Conservation (phyloP, 2,797 vertebrate species). For the Calcarius lapponicus region DNA sequence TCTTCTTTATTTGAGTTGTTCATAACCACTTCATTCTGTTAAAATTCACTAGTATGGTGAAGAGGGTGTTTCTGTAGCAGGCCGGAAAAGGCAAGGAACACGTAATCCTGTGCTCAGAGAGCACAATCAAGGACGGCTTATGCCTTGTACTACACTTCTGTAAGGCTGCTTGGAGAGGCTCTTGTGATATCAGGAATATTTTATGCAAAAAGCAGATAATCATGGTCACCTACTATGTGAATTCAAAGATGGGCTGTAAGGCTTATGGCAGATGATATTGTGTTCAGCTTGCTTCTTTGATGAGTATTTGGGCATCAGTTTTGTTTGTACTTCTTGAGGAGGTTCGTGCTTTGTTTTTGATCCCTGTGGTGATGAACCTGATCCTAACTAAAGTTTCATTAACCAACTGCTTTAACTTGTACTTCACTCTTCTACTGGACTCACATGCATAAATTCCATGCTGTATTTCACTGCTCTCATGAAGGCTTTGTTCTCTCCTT, state of each 20-base stretch:
- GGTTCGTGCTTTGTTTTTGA: background rate
- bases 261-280: background rate
- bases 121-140: background rate
- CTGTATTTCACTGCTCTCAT: background rate
- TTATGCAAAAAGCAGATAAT: background rate
- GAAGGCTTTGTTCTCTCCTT: slow-evolving; percentile 30
- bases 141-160: background rate
- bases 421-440: background rate
- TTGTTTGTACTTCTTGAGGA: background rate
- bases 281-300: background rate
- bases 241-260: background rate
- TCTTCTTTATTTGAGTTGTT: background rate
- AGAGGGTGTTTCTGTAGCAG: background rate
- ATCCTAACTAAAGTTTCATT: background rate
- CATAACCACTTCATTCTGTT: background rate
- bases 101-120: background rate
- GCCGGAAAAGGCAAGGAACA: background rate
- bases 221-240: fast-evolving
- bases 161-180: background rate
- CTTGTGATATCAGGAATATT: background rate
- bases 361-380: background rate
- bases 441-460: background rate
- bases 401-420: background rate
- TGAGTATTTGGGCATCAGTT: background rate
- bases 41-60: background rate